Evolutionary conservation across 2,797 vertebrate species (phyloP).

Genomic region (Malurus splendens): DNA sequence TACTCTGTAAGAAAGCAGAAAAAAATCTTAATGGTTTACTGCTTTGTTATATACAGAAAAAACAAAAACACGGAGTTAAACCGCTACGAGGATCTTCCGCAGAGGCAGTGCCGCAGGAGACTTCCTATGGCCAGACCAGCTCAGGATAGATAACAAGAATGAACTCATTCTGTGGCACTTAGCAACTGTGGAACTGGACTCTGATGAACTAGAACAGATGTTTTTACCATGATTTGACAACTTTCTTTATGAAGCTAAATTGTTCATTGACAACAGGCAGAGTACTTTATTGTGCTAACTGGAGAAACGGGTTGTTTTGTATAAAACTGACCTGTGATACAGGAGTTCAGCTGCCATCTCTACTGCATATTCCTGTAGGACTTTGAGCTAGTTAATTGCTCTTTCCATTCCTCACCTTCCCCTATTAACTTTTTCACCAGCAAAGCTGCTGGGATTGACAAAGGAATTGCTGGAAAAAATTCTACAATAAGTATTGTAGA

Average conservation of each 20-base stretch:
- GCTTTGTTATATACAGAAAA: not conserved
- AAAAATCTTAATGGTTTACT: not conserved
- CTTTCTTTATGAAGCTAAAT: not conserved
- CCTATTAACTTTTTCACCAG: not conserved
- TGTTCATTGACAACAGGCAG: not conserved
- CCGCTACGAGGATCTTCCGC: not conserved
- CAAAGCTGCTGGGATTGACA: not conserved
- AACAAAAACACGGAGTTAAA: not conserved
- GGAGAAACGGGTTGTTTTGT: not conserved
- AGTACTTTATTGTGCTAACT: not conserved
- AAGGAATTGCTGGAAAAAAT: not conserved
- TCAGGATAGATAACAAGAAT: accelerated
- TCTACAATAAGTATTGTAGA: not conserved
- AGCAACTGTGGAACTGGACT: not conserved
- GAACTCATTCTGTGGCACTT: not conserved
- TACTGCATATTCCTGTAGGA: not conserved
- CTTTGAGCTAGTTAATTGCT: not conserved
- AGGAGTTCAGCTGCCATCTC: not conserved
- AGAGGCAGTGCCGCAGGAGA: not conserved
- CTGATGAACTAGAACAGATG: not conserved
- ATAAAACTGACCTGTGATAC: not conserved
- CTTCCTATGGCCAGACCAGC: not conserved
- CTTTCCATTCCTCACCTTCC: not conserved
- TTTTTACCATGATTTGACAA: not conserved
- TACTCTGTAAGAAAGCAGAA: not conserved